Percentiles rank a stretch among this genome's conserved stretches.
phyloP scores from a whole-genome alignment of 92 coral and sea anemone genomes.

The Pocillopora grandis region DNA sequence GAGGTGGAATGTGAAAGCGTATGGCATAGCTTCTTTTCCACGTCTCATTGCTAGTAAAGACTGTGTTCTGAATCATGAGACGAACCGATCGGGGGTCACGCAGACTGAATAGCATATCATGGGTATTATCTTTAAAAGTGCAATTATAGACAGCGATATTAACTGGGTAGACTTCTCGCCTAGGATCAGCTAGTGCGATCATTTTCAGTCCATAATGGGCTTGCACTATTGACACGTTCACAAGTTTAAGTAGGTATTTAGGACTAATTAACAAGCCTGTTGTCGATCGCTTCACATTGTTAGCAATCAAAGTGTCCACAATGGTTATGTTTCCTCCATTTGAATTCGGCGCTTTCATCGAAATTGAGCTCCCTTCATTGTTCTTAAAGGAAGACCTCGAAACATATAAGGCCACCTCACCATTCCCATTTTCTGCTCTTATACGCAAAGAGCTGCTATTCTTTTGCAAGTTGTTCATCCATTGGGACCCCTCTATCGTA shows the following conservation, averaged over 20 bases:
- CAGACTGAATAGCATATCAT: conserved; percentile 14
- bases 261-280: conserved; percentile 16
- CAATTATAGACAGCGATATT: conserved; percentile 13
- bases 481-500: not conserved
- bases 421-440: not conserved
- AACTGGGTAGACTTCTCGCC: not conserved
- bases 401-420: not conserved
- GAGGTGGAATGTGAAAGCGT: not conserved
- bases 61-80: conserved; percentile 8
- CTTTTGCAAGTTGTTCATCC: not conserved
- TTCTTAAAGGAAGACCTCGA: not conserved
- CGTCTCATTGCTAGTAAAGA: conserved; percentile 10
- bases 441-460: not conserved
- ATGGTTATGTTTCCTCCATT: conserved; percentile 10
- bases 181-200: not conserved
- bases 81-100: not conserved
- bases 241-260: conserved; percentile 2
- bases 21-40: conserved; percentile 6
- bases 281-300: not conserved
- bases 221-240: not conserved
- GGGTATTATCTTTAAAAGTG: conserved; percentile 4
- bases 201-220: conserved; percentile 5
- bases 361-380: not conserved
- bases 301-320: not conserved
- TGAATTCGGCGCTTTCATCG: not conserved